phyloP scores from a whole-genome alignment of 1,140 invertebrate genomes.

The Probaryconus sp. region DNA sequence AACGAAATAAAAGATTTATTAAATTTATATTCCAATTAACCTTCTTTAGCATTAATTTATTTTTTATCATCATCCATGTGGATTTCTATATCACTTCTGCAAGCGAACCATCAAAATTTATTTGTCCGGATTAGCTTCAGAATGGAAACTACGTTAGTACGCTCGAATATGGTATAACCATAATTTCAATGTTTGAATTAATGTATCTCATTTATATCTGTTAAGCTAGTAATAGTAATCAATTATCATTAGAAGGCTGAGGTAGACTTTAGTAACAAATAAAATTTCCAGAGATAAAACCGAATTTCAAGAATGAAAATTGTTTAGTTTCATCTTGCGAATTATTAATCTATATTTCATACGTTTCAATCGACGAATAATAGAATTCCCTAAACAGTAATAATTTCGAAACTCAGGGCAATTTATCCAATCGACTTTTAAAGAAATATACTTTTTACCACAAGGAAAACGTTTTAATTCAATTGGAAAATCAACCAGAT shows the following conservation, averaged over 20 bases:
- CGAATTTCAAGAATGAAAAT: neutral
- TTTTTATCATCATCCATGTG: too few species aligned
- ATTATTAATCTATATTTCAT: too few species aligned
- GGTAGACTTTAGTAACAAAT: slow-evolving; percentile 34
- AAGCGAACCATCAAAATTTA: slow-evolving; percentile 36
- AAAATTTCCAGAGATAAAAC: slow-evolving; percentile 18
- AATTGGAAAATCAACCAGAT: slow-evolving; percentile 36
- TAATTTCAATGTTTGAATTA: slow-evolving; percentile 48
- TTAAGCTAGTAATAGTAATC: slow-evolving; percentile 47
- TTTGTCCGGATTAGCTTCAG: slow-evolving; percentile 32
- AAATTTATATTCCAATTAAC: too few species aligned
- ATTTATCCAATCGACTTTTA: too few species aligned
- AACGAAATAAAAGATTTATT: too few species aligned
- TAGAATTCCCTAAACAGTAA: too few species aligned
- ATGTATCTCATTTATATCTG: slow-evolving; percentile 53
- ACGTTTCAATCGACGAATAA: too few species aligned
- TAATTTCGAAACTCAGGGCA: too few species aligned
- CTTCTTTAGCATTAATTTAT: too few species aligned
- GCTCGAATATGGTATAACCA: slow-evolving; percentile 23
- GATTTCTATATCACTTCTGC: slow-evolving; percentile 31
- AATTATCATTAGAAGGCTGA: slow-evolving; percentile 45
- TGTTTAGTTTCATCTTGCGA: too few species aligned
- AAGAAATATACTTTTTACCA: too few species aligned
- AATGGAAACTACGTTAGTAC: slow-evolving; percentile 18
- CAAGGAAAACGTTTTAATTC: slow-evolving; percentile 4